A percentile compares a stretch with the other conserved stretches of the same genome.
These are phyloP conservation scores for Nansenia antarctica DNA, from an alignment of 2,113 vertebrate species.

Conservation along the genomic window DNA sequence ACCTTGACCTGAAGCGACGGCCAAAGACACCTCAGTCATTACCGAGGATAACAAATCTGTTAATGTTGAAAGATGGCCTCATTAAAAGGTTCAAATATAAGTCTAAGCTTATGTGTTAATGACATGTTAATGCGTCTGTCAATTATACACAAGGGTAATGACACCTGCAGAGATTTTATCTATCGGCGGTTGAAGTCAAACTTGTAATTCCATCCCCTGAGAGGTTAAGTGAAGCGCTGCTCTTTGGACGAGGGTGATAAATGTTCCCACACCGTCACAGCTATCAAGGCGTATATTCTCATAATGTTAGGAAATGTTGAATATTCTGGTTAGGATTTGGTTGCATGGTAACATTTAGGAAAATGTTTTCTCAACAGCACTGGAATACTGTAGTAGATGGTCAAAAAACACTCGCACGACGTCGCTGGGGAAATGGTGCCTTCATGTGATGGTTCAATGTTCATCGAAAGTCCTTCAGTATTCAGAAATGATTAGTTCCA, in stretches of 20 bases:
- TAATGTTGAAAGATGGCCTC: conserved; percentile 78
- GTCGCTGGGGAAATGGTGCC: too few relatives aligned
- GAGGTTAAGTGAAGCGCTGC: conserved; percentile 70
- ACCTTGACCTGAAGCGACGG: conserved; percentile 64
- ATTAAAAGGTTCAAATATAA: conserved; percentile 80
- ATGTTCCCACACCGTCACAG: conserved; percentile 24
- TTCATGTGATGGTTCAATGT: too few relatives aligned
- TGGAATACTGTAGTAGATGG: too few relatives aligned
- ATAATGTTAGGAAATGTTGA: neutral
- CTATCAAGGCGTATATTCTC: neutral
- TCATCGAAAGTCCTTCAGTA: too few relatives aligned
- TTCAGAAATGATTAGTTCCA: conserved; percentile 39
- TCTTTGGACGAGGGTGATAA: conserved; percentile 53
- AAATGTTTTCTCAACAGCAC: neutral
- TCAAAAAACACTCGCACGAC: too few relatives aligned
- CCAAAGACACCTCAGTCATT: conserved; percentile 75
- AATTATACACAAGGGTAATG: conserved; percentile 74
- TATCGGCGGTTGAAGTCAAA: conserved; percentile 66
- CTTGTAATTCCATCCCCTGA: conserved; percentile 62
- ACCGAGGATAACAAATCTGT: conserved; percentile 77
- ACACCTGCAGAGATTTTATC: conserved; percentile 67
- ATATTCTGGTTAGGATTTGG: neutral
- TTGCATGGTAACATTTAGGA: neutral
- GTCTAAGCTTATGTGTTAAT: conserved; percentile 79
- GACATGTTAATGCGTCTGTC: conserved; percentile 78